phyloP scores from a whole-genome alignment of 2,888 invertebrate genomes.

The Drosophila longiperda region DNA sequence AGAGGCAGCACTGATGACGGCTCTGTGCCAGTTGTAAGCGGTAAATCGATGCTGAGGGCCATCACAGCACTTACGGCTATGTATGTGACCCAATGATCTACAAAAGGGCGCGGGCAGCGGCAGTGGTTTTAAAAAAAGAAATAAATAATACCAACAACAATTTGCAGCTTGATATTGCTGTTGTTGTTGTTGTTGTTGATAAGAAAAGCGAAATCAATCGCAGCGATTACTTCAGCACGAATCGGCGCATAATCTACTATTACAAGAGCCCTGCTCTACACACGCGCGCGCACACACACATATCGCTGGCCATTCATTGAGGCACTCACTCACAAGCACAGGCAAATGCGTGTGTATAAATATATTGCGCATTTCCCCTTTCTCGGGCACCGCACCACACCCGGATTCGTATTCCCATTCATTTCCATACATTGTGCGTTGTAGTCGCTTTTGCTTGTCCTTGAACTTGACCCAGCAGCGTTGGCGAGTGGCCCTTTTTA shows the following conservation, averaged over 20 bases:
- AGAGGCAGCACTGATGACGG: constrained; percentile 20
- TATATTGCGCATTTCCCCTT: constrained; percentile 27
- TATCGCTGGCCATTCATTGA: constrained; percentile 46
- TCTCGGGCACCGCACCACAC: not conserved
- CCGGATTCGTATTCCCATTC: constrained; percentile 50
- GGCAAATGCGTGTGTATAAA: constrained; percentile 5
- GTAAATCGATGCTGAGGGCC: constrained; percentile 74
- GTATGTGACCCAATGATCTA: constrained; percentile 74
- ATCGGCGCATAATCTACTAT: constrained; percentile 46
- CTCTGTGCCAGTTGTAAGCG: constrained; percentile 74
- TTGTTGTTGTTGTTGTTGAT: constrained; percentile 26
- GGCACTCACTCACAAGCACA: constrained; percentile 16
- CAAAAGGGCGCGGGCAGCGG: constrained; percentile 65
- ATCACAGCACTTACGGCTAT: constrained; percentile 19
- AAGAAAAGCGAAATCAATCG: constrained; percentile 68
- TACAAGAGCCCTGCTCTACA: constrained; percentile 38
- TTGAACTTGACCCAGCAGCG: constrained; percentile 78
- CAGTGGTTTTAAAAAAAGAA: constrained; percentile 18
- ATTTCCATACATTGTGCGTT: constrained; percentile 60
- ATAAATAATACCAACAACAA: not conserved
- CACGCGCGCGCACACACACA: constrained; percentile 23
- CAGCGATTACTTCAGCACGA: constrained; percentile 47
- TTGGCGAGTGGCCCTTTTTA: constrained; percentile 70
- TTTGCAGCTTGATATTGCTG: not conserved
- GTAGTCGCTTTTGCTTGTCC: constrained; percentile 68